Evolutionary conservation across 1,140 invertebrate species (phyloP), one percentile per base, ranked within the genome.

Genomic region (Temnothorax nylanderi): DNA sequence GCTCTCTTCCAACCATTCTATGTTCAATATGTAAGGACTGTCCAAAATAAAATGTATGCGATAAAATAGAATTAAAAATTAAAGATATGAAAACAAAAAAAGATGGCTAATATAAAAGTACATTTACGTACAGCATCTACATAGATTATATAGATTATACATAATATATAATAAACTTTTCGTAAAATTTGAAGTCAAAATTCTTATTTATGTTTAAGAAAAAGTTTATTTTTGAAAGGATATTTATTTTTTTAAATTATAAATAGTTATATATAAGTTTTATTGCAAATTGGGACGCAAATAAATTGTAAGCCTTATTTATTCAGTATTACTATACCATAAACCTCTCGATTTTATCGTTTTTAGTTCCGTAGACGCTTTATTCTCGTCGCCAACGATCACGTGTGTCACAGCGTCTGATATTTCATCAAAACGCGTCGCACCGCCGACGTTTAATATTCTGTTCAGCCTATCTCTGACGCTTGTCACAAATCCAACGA

Each of bases 331-430:
- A 81, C 18, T 37, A 16, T 94, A 96, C 93, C 93, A 92, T 41
- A 92, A 90, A 77, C 92, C 91, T 92, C 93, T 95, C 2, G 90
- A 91, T 77, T 94, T 90, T 6, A 96, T 94, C 21, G 92, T 18
- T 91, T 95, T 95, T 4, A 96, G 89, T 90, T 96, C 96, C 32
- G 91, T 87, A 21, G 91, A 88, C 3, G 95, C 94, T 94, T 92
- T 95, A 37, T 16, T 77, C 54, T 95, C 77, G 88, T 97, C 96
- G 1, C 97, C 97, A 32, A 98, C 96, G 34, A 98, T 96, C 47
- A 98, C 96, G 94, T 99, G 98, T 0, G 98, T 98, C 5, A 99
- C 96, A 88, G 97, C 96, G 72, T 97, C 97, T 88, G 96, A 97
- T 72, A 98, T 96, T 71, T 96, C 96, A 91, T 97, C 97, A 87